These are phyloP conservation scores for Parasteatoda tepidariorum DNA, from an alignment of 1,140 invertebrate genomes.

Conservation along the genomic window DNA sequence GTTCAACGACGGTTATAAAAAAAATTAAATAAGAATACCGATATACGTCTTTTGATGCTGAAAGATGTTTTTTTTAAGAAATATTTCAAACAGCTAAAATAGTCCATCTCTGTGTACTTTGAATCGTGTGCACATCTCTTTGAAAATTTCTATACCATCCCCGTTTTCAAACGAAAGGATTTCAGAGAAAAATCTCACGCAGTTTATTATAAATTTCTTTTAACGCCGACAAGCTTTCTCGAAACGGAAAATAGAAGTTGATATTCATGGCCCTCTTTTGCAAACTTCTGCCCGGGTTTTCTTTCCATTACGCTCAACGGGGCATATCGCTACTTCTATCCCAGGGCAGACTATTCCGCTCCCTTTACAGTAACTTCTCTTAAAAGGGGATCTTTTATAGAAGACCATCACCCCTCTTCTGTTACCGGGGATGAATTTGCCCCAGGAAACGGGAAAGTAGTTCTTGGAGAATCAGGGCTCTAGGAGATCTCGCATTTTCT, in stretches of 20 bases:
- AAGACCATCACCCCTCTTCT: background rate
- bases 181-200: background rate
- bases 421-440: too few species aligned
- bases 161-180: background rate
- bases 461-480: background rate
- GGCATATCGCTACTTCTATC: constrained; percentile 1
- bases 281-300: background rate
- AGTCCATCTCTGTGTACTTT: too few species aligned
- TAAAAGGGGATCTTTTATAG: too few species aligned
- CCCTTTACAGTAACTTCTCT: background rate
- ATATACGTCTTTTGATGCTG: too few species aligned
- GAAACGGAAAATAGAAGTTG: constrained; percentile 33
- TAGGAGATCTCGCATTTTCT: background rate
- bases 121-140: too few species aligned
- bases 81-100: too few species aligned
- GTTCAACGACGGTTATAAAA: too few species aligned
- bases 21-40: too few species aligned
- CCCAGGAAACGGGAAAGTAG: too few species aligned
- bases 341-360: constrained; percentile 3
- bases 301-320: constrained; percentile 5
- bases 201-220: constrained; percentile 38
- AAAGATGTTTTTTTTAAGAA: too few species aligned
- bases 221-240: background rate
- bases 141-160: background rate
- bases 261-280: constrained; percentile 7